Conservation (phyloP, 2,113 vertebrate genomes). For the Myxocyprinus asiaticus region DNA sequence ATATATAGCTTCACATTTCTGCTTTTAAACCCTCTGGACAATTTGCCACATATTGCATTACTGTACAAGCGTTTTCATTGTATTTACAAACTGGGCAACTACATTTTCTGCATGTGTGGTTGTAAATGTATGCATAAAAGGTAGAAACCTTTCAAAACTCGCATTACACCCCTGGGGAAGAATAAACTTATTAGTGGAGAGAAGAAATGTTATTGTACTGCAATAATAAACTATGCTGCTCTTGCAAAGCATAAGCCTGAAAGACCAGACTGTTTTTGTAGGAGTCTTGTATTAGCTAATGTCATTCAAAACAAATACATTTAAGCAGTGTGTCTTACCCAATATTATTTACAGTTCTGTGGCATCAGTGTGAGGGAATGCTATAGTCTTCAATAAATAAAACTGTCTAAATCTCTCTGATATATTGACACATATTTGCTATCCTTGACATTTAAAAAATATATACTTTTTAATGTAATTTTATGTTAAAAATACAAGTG, state of each 20-base stretch:
- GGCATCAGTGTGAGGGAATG: conserved; percentile 4
- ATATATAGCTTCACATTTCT: too few species aligned
- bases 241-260: conserved; percentile 47
- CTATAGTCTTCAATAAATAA: background rate
- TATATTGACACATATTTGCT: too few species aligned
- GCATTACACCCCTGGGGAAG: conserved; percentile 55
- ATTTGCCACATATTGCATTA: too few species aligned
- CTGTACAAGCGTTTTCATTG: background rate
- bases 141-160: conserved; percentile 60
- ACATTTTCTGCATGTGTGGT: too few species aligned
- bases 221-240: conserved; percentile 66
- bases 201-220: conserved; percentile 51
- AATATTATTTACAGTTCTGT: background rate
- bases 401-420: too few species aligned
- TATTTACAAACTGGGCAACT: background rate
- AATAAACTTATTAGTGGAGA: conserved; percentile 65
- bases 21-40: too few species aligned
- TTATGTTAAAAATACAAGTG: too few species aligned
- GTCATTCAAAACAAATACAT: conserved; percentile 44
- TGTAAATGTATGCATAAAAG: conserved; percentile 36
- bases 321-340: conserved; percentile 5
- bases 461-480: too few species aligned
- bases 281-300: conserved; percentile 56
- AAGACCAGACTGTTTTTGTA: conserved; percentile 61
- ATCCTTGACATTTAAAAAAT: too few species aligned